These are phyloP conservation scores for Drosophila engyochracea DNA, from an alignment of 2,888 invertebrate genomes.

Conservation along the genomic window DNA sequence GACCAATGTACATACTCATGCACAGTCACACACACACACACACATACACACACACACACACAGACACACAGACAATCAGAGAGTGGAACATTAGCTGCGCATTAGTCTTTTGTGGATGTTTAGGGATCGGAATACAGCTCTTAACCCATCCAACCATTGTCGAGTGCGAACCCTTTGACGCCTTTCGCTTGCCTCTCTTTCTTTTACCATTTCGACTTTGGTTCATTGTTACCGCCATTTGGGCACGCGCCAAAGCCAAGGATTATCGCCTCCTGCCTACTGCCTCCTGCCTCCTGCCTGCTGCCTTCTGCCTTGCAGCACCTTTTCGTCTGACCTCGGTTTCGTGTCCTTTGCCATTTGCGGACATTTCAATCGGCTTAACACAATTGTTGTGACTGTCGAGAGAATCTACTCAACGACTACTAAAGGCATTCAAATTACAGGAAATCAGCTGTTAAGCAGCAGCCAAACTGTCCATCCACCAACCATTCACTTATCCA, in stretches of 20 bases:
- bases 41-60: background rate
- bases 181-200: slow-evolving; percentile 14
- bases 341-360: slow-evolving; percentile 33
- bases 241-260: slow-evolving; percentile 36
- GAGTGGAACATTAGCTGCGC: slow-evolving; percentile 9
- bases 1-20: slow-evolving; percentile 5
- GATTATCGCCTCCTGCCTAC: slow-evolving; percentile 48
- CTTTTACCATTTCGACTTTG: background rate
- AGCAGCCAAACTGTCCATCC: background rate
- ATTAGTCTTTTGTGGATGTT: slow-evolving; percentile 18
- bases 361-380: slow-evolving; percentile 56
- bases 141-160: slow-evolving; percentile 48
- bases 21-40: slow-evolving; percentile 10
- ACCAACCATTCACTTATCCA: background rate
- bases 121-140: slow-evolving; percentile 17
- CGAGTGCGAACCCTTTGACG: slow-evolving; percentile 6
- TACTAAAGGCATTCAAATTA: slow-evolving; percentile 43
- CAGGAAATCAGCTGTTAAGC: slow-evolving; percentile 47
- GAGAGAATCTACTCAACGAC: slow-evolving; percentile 3
- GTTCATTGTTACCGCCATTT: background rate
- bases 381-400: slow-evolving; percentile 60
- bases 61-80: background rate
- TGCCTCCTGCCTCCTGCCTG: background rate
- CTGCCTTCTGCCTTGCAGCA: background rate
- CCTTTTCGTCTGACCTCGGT: slow-evolving; percentile 5